phyloP scores from a whole-genome alignment of 2,797 vertebrate species.

The Phalloptychus januarius region DNA sequence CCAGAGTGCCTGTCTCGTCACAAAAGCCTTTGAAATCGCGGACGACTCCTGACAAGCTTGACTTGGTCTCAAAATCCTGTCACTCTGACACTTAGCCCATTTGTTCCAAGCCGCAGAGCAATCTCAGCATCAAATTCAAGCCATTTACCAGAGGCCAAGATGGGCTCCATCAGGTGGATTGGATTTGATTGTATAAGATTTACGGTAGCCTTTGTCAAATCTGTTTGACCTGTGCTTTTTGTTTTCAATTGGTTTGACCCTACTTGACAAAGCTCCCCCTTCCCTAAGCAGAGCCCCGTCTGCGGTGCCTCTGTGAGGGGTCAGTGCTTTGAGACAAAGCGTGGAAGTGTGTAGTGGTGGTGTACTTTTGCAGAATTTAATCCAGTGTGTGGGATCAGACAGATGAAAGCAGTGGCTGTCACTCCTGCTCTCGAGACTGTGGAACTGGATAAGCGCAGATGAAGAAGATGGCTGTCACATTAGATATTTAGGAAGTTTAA shows the following conservation, averaged over 20 bases:
- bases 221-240: constrained; percentile 28
- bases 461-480: constrained; percentile 49
- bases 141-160: constrained; percentile 40
- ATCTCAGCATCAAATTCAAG: constrained; percentile 45
- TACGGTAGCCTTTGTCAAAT: constrained; percentile 35
- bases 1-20: constrained; percentile 24
- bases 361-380: constrained; percentile 47
- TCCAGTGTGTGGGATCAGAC: constrained; percentile 65
- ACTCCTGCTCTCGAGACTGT: constrained; percentile 47
- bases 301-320: constrained; percentile 26
- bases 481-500: constrained; percentile 36
- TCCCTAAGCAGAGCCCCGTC: constrained; percentile 17
- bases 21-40: constrained; percentile 36
- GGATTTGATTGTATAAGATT: constrained; percentile 48
- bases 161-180: constrained; percentile 43
- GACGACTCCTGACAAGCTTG: constrained; percentile 44
- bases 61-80: constrained; percentile 44
- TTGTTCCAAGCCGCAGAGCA: constrained; percentile 35
- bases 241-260: constrained; percentile 23
- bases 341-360: not conserved
- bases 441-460: constrained; percentile 68
- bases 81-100: constrained; percentile 55
- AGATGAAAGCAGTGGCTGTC: constrained; percentile 65
- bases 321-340: constrained; percentile 33
- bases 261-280: constrained; percentile 15